phyloP scores from a whole-genome alignment of 1,140 invertebrate species.

The Leptestheria dahalacensis region DNA sequence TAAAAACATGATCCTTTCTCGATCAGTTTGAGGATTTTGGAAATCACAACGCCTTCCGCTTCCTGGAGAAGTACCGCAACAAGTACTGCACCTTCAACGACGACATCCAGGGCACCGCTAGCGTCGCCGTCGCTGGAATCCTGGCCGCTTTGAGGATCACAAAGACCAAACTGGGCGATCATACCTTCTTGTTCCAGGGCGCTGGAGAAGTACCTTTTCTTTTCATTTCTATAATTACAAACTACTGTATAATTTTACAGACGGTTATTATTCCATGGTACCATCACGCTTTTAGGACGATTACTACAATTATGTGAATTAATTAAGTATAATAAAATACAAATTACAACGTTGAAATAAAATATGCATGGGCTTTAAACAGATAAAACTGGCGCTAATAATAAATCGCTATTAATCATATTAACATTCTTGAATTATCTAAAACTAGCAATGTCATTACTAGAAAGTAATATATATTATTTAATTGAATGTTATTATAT shows the following conservation, averaged over 20 bases:
- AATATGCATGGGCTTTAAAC: too few species aligned
- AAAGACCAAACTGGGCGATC: slow-evolving; percentile 56
- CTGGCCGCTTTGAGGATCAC: slow-evolving; percentile 67
- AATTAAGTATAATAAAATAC: too few species aligned
- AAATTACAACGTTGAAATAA: too few species aligned
- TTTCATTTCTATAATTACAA: too few species aligned
- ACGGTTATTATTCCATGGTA: too few species aligned
- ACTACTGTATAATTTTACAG: too few species aligned
- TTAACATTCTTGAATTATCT: neutral
- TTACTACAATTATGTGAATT: too few species aligned
- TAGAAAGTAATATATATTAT: neutral
- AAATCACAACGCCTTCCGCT: slow-evolving; percentile 78
- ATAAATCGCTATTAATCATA: neutral
- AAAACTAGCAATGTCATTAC: neutral
- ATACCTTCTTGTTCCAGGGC: slow-evolving; percentile 77
- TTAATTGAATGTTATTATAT: slow-evolving; percentile 12
- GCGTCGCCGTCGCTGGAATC: slow-evolving; percentile 79
- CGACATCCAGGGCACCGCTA: slow-evolving; percentile 91
- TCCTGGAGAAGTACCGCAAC: slow-evolving; percentile 72
- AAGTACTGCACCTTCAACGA: slow-evolving; percentile 92
- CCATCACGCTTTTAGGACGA: too few species aligned
- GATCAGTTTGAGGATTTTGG: slow-evolving; percentile 91
- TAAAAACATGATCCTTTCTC: too few species aligned
- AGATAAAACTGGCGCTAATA: too few species aligned
- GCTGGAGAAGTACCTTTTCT: slow-evolving; percentile 61